phyloP scores from a whole-genome alignment of 2,113 vertebrate species.

The Trichechus manatus region DNA sequence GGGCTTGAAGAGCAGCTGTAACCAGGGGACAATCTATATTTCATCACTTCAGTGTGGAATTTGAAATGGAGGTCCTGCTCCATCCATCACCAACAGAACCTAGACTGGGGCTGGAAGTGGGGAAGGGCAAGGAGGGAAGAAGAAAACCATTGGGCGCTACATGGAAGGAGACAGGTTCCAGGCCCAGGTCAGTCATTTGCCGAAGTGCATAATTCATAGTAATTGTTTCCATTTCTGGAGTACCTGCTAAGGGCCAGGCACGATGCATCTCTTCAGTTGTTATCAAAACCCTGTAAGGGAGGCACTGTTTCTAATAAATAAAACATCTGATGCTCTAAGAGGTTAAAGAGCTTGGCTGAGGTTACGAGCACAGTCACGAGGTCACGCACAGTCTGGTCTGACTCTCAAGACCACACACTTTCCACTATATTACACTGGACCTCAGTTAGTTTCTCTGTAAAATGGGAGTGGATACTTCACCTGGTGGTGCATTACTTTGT shows the following conservation, averaged over 20 bases:
- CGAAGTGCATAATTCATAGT: too few species aligned
- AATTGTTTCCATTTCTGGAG: background rate
- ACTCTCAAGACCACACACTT: background rate
- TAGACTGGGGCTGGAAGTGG: background rate
- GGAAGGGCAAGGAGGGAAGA: accelerated
- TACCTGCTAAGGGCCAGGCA: background rate
- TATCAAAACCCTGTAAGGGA: background rate
- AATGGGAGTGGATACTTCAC: background rate
- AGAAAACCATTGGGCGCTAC: background rate
- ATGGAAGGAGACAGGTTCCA: background rate
- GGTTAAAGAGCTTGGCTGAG: background rate
- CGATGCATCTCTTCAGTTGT: background rate
- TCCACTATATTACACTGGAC: too few species aligned
- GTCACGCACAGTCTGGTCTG: background rate
- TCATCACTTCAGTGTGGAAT: background rate
- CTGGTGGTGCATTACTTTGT: background rate
- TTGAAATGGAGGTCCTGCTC: slow-evolving; percentile 33
- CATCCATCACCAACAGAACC: background rate
- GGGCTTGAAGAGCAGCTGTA: slow-evolving; percentile 28
- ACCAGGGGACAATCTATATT: slow-evolving; percentile 35
- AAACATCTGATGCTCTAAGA: background rate
- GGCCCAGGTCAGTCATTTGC: background rate
- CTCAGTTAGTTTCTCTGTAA: background rate
- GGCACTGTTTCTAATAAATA: background rate
- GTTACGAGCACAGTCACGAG: too few species aligned